Evolutionary conservation across 2,888 invertebrate genomes (phyloP), one percentile per base, ranked within the genome.

Genomic region (Gordius sp.): DNA sequence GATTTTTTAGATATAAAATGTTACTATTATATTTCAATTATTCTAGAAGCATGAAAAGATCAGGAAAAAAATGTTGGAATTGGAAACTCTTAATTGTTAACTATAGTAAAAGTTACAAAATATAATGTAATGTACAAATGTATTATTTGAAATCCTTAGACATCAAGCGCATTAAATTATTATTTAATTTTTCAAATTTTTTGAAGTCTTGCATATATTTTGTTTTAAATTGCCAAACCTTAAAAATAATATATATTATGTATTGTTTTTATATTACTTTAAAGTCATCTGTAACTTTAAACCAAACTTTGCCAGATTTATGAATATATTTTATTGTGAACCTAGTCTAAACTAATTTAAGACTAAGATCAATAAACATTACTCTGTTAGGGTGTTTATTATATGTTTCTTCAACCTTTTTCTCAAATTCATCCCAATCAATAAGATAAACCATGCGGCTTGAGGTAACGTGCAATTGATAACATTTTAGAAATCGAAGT

Each of bases 241-340:
- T 18, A n/a, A 47, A 47, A n/a, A 18, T 20, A 47, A 18, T 13
- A 13, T 33, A 33, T 33, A n/a, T n/a, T 13, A 33, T 33, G n/a
- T 33, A 33, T 47, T 47, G 20, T n/a, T 18, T 47, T n/a, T 47
- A 47, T n/a, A n/a, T 18, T 47, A 47, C 47, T 47, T 47, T 23
- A n/a, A 8, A 4, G 20, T 47, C 23, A 20, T 47, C 47, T n/a
- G 47, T 47, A n/a, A 47, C 23, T 20, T 47, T 47, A 8, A 47
- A 47, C 47, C 47, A 47, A n/a, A 47, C 47, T 20, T 47, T 47
- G 20, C 47, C 47, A 8, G 20, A 20, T 20, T 47, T 47, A 47
- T 47, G 47, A 47, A 47, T 47, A 20, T 47, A 47, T 20, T 47
- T 47, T 47, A 47, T 47, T 20, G 47, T 47, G 20, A 47, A 47